Conservation (phyloP, 2,888 invertebrate genomes). For the Venusia cambrica region DNA sequence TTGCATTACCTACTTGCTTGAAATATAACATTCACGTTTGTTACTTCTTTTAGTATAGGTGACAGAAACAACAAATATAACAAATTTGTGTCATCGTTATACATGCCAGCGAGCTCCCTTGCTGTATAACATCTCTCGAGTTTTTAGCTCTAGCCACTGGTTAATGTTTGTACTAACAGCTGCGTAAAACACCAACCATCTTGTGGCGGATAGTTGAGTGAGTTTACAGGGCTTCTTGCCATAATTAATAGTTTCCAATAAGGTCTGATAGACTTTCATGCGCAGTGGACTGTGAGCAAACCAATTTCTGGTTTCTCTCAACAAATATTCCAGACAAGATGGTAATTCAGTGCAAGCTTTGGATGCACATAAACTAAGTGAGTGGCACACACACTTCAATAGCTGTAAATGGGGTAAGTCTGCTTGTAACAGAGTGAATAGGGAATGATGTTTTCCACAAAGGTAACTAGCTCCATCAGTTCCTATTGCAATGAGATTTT, state of each 20-base stretch:
- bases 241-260: slow-evolving; percentile 8
- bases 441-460: not conserved
- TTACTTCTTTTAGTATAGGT: not conserved
- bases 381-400: not conserved
- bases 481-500: not conserved
- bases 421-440: not conserved
- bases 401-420: not conserved
- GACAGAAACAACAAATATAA: not conserved
- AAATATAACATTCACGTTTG: not conserved
- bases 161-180: slow-evolving; percentile 1
- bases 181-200: slow-evolving; percentile 10
- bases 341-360: not conserved
- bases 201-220: slow-evolving; percentile 9
- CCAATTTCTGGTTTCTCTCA: slow-evolving; percentile 19
- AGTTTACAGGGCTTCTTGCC: slow-evolving; percentile 10
- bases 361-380: not conserved
- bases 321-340: not conserved
- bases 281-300: slow-evolving; percentile 21
- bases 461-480: not conserved
- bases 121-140: not conserved
- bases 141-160: not conserved
- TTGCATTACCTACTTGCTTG: not conserved
- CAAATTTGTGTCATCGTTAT: not conserved
- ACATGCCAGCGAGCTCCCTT: not conserved
- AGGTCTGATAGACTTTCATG: slow-evolving; percentile 14